Base-by-base conservation (phyloP, 2,797 vertebrate species). In the Falco novaeseelandiae region DNA sequence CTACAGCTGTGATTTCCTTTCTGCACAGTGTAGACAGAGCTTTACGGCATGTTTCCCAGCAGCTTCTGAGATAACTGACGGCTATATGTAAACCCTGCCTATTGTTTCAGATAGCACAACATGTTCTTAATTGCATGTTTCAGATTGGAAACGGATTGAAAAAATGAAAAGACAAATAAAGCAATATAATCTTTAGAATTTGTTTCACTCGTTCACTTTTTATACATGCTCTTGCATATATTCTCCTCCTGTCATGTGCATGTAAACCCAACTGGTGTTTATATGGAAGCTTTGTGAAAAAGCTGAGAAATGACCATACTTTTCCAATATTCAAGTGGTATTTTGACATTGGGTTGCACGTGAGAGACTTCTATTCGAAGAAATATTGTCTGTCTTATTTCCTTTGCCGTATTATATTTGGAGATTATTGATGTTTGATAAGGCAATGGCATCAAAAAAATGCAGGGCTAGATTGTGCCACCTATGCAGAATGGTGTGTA, bases 1-100 rank as follows among this genome's bases (percentile, higher is more conserved):
- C 84, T 94, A 78, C 93, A 96, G 94, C 89, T 97, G 92, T 89
- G 90, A 94, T 92, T 96, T 96, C 54, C 76, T 80, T 91, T 92
- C 62, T 67, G 49, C 57, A 48, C 29, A 63, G 70, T 8, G 49
- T 58, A 83, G 85, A 86, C 48, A 42, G 67, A 85, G 78, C 77
- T 91, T 83, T 77, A 85, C 61, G 91, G 84, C 91, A 83, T 91
- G 87, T 94, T 96, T 94, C 87, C 82, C 84, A 72, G 89, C 81
- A 93, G 94, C 94, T 94, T 78, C 92, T 80, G 44, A 93, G 76
- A 61, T 36, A 94, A 96, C 74, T 87, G 87, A 92, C 67, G 89
- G 59, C 74, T 88, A 59, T 61, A 84, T 77, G 82, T 74, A 95
- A 96, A 93, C 84, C 59, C 52, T 94, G 81, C 42, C 71, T 89